Conservation (phyloP, 2,797 vertebrate genomes). For the Austrolebias charrua region DNA sequence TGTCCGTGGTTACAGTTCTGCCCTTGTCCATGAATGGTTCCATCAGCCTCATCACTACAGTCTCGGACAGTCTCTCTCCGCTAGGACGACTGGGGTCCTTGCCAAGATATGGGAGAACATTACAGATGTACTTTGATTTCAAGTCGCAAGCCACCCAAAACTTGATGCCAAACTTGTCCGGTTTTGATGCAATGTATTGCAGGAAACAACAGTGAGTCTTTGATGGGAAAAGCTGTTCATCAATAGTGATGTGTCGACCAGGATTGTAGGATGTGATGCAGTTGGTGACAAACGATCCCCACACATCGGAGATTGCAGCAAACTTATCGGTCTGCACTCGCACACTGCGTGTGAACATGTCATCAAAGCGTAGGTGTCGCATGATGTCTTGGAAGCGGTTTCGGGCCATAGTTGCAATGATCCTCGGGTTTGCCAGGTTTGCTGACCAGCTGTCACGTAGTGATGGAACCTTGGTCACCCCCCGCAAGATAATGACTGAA, state of each 20-base stretch:
- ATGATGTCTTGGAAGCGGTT: conserved; percentile 5
- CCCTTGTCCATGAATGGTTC: conserved; percentile 19
- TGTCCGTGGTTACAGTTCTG: conserved; percentile 10
- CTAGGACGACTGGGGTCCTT: background rate
- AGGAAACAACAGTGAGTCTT: conserved; percentile 11
- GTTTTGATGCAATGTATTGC: conserved; percentile 7
- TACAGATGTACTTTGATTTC: conserved; percentile 12
- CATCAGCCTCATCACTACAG: conserved; percentile 20
- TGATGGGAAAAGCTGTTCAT: conserved; percentile 3
- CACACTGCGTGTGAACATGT: background rate
- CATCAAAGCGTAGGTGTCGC: conserved; percentile 11
- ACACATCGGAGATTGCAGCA: conserved; percentile 7
- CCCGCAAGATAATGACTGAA: no score
- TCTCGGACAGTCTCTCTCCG: background rate
- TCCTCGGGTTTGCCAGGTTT: background rate
- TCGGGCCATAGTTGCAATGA: background rate
- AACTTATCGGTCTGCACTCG: conserved; percentile 4
- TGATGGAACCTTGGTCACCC: no score
- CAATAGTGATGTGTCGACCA: conserved; percentile 11
- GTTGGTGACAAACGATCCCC: conserved; percentile 1
- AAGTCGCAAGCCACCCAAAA: conserved; percentile 22
- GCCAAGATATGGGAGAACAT: conserved; percentile 4
- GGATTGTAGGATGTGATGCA: conserved; percentile 14
- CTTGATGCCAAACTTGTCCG: conserved; percentile 1
- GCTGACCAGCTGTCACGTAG: background rate